These are phyloP conservation scores for Drosophila subobscura DNA, from an alignment of 1,140 invertebrate genomes.

Conservation along the genomic window DNA sequence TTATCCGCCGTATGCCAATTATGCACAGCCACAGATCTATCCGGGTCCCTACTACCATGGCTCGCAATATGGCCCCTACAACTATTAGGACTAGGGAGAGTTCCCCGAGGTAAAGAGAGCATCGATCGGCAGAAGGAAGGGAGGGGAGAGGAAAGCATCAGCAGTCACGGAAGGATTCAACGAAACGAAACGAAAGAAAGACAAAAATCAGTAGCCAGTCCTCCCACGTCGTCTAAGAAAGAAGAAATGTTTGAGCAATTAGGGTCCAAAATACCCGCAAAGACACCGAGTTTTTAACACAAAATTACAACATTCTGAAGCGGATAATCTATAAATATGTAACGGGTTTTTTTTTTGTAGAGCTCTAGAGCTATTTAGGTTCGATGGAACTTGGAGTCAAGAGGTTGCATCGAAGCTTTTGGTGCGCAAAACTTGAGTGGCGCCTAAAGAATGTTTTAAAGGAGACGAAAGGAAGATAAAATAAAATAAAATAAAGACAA, in stretches of 20 bases:
- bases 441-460: conserved; percentile 21
- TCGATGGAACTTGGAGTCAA: conserved; percentile 64
- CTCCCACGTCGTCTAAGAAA: not conserved
- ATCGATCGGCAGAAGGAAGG: not conserved
- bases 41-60: conserved; percentile 95
- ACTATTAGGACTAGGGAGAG: conserved; percentile 86
- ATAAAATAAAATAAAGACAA: conserved; percentile 12
- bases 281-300: conserved; percentile 14
- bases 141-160: not conserved
- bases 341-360: conserved; percentile 45
- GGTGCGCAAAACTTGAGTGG: conserved; percentile 52
- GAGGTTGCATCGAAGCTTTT: conserved; percentile 58
- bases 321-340: conserved; percentile 36
- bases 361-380: conserved; percentile 31
- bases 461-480: not conserved
- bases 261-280: not conserved
- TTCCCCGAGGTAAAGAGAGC: conserved; percentile 17
- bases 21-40: conserved; percentile 92
- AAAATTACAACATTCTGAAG: conserved; percentile 35
- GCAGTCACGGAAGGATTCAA: too few relatives aligned
- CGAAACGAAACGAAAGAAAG: conserved; percentile 1
- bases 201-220: conserved; percentile 9
- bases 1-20: conserved; percentile 93
- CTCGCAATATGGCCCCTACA: conserved; percentile 96
- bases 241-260: too few relatives aligned